Evolutionary conservation across 2,113 vertebrate genomes (phyloP), one percentile per base, ranked within the genome.

Genomic region (Malaclemys terrapin): DNA sequence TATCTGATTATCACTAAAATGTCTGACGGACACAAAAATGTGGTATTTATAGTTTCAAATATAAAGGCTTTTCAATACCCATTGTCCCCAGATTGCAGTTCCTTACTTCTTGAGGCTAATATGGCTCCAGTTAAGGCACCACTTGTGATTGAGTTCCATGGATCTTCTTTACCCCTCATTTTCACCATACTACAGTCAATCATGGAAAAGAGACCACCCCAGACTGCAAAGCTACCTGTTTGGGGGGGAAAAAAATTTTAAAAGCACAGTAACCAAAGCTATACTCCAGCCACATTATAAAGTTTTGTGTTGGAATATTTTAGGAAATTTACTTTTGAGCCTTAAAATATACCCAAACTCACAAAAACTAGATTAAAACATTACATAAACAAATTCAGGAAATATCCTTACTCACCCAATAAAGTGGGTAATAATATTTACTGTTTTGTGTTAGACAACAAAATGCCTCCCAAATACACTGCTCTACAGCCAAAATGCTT

Each of bases 101-200:
- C 17, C 99, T 99, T 98, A 99, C 99, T 99, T 99, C 99, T 99
- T 62, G 99, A 99, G 91, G 99, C 99, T 62, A 99, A 98, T 80
- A 99, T 99, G 85, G 99, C 99, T 93, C 99, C 99, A 0, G 99
- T 99, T 97, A 99, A 98, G 94, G 99, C 99, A 78, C 99, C 99
- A 0, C 99, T 99, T 0, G 99, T 99, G 97, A 99, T 99, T 1
- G 99, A 99, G 95, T 99, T 99, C 99, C 99, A 99, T 2, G 99
- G 99, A 97, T 99, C 99, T 96, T 99, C 99, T 85, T 99, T 99
- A 45, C 99, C 99, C 92, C 99, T 97, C 85, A 99, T 98, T 88
- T 99, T 99, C 90, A 99, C 99, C 98, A 99, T 98, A 87, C 99
- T 98, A 93, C 99, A 99, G 98, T 99, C 99, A 19, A 99, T 99